phyloP scores from a whole-genome alignment of 1,140 invertebrate species.

The Portunus trituberculatus region DNA sequence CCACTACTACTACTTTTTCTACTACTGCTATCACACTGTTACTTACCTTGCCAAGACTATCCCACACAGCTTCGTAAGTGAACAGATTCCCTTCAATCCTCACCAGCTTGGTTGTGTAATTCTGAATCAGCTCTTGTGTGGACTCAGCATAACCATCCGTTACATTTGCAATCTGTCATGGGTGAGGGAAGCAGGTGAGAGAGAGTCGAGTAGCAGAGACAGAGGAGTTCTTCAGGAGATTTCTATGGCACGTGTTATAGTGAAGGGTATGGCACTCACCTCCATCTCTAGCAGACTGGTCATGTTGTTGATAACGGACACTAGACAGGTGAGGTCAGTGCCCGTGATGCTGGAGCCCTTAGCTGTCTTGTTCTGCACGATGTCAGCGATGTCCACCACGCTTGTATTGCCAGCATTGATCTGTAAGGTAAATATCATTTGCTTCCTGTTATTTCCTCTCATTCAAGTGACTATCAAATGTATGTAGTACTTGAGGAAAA shows the following conservation, averaged over 20 bases:
- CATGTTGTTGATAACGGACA: not conserved
- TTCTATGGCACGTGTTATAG: too few species aligned
- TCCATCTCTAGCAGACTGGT: not conserved
- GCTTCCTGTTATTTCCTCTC: not conserved
- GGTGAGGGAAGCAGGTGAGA: not conserved
- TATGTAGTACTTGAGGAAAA: too few species aligned
- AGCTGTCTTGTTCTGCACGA: not conserved
- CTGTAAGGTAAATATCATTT: not conserved
- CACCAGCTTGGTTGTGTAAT: not conserved
- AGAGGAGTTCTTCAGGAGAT: not conserved
- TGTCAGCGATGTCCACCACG: not conserved
- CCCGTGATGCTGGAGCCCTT: not conserved
- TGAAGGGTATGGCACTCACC: not conserved
- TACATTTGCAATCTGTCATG: not conserved
- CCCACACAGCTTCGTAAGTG: not conserved
- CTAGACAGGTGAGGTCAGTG: not conserved
- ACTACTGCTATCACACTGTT: not conserved
- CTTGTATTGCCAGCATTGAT: not conserved
- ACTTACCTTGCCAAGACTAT: not conserved
- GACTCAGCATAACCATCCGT: not conserved
- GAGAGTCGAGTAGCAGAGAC: not conserved
- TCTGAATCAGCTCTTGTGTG: not conserved
- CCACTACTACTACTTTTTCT: not conserved
- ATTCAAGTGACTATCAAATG: not conserved
- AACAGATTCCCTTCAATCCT: not conserved